A percentile compares a stretch with the other conserved stretches of the same genome.
Evolutionary conservation across 2,888 invertebrate genomes (phyloP).

Genomic region (Camptogramma bilineatum): DNA sequence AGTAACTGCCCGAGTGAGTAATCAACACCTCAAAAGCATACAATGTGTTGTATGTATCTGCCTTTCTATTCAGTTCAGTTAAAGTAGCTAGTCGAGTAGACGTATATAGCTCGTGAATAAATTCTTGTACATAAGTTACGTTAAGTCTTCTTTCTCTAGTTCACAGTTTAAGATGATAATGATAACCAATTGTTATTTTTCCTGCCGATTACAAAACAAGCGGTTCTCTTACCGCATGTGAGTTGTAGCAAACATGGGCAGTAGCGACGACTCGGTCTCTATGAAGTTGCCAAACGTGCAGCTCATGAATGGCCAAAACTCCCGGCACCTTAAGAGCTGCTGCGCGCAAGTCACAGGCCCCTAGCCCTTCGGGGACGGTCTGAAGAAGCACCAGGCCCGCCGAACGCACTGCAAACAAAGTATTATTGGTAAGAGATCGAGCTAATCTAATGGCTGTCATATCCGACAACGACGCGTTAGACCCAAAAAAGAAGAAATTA

Average conservation of each 20-base stretch:
- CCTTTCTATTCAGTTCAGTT: too few species aligned
- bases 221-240: slow-evolving; percentile 64
- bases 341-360: slow-evolving; percentile 83
- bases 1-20: too few species aligned
- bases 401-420: slow-evolving; percentile 89
- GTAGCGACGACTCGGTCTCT: slow-evolving; percentile 92
- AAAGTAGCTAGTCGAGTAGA: too few species aligned
- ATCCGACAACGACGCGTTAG: too few species aligned
- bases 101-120: too few species aligned
- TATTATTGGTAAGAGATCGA: neutral
- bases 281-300: slow-evolving; percentile 95
- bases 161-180: too few species aligned
- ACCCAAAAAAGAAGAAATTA: neutral
- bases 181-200: neutral
- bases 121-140: too few species aligned
- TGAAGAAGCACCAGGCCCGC: slow-evolving; percentile 95
- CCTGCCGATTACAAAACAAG: neutral
- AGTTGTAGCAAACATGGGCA: slow-evolving; percentile 88
- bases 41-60: too few species aligned
- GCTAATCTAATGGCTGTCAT: too few species aligned
- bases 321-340: slow-evolving; percentile 77
- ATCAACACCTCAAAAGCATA: too few species aligned
- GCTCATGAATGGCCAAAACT: slow-evolving; percentile 90
- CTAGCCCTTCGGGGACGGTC: slow-evolving; percentile 95
- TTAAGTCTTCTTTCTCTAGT: too few species aligned